Evolutionary conservation across 2,113 vertebrate species (phyloP).

Genomic region (Trachemys scripta): DNA sequence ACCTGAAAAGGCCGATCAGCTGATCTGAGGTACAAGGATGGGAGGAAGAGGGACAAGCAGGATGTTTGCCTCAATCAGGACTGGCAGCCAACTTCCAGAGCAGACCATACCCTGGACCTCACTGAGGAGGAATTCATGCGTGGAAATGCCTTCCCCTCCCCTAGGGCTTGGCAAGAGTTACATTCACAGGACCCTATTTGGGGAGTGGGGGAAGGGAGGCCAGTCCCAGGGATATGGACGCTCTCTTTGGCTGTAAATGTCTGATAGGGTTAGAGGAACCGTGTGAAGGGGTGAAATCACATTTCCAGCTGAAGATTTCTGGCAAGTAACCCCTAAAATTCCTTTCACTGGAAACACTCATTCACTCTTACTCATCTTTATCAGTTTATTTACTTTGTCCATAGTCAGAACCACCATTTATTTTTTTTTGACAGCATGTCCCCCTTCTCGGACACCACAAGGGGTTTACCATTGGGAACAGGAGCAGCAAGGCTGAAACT

Average conservation of each 20-base stretch:
- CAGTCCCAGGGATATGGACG: background rate
- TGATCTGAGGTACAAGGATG: background rate
- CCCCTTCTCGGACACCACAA: background rate
- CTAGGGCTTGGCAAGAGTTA: background rate
- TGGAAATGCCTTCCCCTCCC: background rate
- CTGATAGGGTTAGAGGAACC: background rate
- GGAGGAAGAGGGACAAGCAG: background rate
- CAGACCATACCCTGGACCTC: background rate
- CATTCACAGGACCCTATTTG: background rate
- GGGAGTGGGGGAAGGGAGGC: background rate
- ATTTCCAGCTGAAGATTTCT: background rate
- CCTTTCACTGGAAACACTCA: background rate
- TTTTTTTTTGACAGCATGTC: no score
- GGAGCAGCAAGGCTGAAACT: background rate
- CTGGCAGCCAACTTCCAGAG: background rate
- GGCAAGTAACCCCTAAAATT: background rate
- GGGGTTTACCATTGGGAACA: background rate
- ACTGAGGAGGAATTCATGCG: background rate
- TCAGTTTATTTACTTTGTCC: background rate
- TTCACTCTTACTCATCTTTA: background rate
- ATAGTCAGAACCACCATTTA: background rate
- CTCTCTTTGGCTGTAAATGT: background rate
- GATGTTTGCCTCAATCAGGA: background rate
- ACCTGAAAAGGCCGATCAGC: background rate
- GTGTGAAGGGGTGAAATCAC: background rate